phyloP scores from a whole-genome alignment of 1,140 invertebrate species.

The Archivesica marissinica region DNA sequence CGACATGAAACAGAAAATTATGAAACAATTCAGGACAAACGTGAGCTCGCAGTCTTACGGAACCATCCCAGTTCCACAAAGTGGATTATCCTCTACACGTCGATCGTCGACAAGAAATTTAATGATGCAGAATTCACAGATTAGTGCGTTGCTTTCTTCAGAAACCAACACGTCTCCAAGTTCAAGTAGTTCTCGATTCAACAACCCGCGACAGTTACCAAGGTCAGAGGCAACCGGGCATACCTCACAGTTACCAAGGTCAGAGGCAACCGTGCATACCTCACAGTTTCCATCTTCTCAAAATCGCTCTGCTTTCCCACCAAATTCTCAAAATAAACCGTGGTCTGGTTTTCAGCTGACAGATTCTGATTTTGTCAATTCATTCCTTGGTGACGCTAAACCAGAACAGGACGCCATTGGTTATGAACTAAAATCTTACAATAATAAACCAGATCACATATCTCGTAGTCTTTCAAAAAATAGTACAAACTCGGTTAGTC shows the following conservation, averaged over 20 bases:
- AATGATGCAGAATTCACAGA: slow-evolving; percentile 16
- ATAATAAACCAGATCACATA: neutral
- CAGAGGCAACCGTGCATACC: neutral
- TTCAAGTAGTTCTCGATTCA: neutral
- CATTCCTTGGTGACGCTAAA: neutral
- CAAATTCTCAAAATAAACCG: neutral
- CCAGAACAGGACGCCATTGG: neutral
- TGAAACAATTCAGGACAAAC: neutral
- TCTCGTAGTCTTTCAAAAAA: slow-evolving; percentile 14
- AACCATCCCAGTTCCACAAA: neutral
- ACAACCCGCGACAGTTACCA: neutral
- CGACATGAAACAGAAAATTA: slow-evolving; percentile 14
- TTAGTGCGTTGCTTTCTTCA: slow-evolving; percentile 1
- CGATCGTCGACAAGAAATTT: neutral
- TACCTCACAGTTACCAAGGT: neutral
- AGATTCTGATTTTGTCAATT: slow-evolving; percentile 4
- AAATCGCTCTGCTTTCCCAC: neutral
- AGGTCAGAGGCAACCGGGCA: neutral
- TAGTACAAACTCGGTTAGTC: neutral
- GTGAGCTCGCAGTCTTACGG: neutral
- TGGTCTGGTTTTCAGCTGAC: slow-evolving; percentile 29
- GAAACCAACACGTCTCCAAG: neutral
- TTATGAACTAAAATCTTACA: neutral
- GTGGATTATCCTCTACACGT: neutral
- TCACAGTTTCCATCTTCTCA: neutral